These are phyloP conservation scores for Sclerurus mexicanus DNA, from an alignment of 2,113 vertebrate species.

Conservation along the genomic window DNA sequence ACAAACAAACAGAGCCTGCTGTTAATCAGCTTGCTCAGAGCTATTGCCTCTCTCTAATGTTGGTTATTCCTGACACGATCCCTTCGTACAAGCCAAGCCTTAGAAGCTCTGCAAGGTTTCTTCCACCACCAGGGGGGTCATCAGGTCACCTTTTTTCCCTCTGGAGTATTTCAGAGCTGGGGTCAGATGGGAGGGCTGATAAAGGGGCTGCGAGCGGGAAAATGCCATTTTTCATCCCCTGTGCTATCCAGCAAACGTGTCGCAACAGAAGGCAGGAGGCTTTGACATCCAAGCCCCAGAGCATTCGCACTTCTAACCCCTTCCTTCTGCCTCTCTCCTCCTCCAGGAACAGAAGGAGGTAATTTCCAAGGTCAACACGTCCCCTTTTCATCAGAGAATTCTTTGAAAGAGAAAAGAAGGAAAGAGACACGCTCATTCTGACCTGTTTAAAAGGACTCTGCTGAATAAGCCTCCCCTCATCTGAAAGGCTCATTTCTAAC, in stretches of 20 bases:
- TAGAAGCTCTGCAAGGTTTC: neutral
- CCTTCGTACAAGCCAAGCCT: neutral
- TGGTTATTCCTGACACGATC: neutral
- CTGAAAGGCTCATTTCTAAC: neutral
- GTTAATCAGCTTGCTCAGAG: neutral
- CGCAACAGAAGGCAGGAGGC: neutral
- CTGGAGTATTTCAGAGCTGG: neutral
- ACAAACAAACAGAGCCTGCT: neutral
- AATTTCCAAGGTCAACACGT: slow-evolving; percentile 34
- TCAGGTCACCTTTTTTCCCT: neutral
- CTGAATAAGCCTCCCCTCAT: neutral
- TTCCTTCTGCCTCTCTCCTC: neutral
- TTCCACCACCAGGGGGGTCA: neutral
- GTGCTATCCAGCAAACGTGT: neutral
- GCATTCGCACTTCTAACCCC: neutral
- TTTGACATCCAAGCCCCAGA: neutral
- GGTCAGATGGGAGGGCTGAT: neutral
- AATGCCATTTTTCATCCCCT: neutral
- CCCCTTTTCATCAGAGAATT: neutral
- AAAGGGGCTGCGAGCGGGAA: neutral
- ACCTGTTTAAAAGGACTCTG: neutral
- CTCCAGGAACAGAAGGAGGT: neutral
- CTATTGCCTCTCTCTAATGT: neutral
- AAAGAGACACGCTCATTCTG: neutral
- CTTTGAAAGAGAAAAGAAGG: neutral